A percentile compares a stretch with the other conserved stretches of the same genome.
Conservation (phyloP, 92 coral and sea anemone genomes). For the Micromussa lordhowensis region DNA sequence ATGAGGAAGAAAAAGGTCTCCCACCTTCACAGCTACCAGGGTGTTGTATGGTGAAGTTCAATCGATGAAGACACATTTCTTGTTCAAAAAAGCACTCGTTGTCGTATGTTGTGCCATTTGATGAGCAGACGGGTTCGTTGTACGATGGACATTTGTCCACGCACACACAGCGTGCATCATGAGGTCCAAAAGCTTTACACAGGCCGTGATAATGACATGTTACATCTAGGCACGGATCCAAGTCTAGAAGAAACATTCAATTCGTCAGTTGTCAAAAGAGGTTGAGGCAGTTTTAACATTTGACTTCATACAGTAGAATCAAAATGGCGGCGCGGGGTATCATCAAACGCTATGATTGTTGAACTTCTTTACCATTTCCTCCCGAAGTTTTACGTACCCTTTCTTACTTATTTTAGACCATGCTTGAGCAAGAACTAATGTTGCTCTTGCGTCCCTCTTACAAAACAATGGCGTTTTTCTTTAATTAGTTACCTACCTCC, state of each 20-base stretch:
- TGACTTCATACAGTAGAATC: no score
- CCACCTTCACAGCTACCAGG: conserved; percentile 80
- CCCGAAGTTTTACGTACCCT: no score
- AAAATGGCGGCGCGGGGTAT: no score
- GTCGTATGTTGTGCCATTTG: conserved; percentile 55
- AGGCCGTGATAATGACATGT: conserved; percentile 58
- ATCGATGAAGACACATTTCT: conserved; percentile 45
- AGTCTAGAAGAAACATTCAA: conserved; percentile 17
- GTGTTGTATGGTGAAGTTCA: conserved; percentile 60
- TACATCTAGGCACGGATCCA: conserved; percentile 63
- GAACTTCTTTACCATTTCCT: no score
- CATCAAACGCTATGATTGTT: no score
- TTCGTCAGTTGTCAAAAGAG: not conserved
- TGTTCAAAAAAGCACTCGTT: conserved; percentile 42
- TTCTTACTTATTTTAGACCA: no score
- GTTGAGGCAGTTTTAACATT: not conserved
- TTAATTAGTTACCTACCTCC: conserved; percentile 29
- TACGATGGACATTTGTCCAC: conserved; percentile 53
- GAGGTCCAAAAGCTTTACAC: conserved; percentile 69
- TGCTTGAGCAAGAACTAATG: no score
- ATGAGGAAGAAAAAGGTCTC: not conserved
- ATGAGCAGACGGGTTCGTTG: conserved; percentile 69
- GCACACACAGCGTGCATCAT: conserved; percentile 70
- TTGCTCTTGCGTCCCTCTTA: not conserved
- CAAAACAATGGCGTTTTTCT: not conserved